Evolutionary conservation across 2,888 invertebrate species (phyloP), one percentile per base, ranked within the genome.

Genomic region (Luperina testacea): DNA sequence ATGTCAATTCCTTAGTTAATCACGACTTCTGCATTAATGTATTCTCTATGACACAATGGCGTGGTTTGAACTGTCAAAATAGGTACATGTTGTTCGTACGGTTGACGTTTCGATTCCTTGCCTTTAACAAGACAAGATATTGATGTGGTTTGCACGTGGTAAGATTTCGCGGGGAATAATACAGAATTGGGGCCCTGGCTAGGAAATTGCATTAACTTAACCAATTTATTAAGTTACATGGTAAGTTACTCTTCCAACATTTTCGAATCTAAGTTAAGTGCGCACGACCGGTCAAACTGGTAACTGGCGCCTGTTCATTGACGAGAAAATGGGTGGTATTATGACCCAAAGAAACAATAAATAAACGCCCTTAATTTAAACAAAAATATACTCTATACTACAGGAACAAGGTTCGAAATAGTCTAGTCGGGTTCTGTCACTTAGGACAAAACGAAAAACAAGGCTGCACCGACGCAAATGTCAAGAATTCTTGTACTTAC

Each of bases 231-330:
- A 13, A 59, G 38, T 48, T 24, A 24, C 32, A n/a, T 24, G 17
- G 11, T 38, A 57, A 71, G 8, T 65, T 27, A 11, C 83, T 45
- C 48, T 82, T 89, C 89, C 88, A 82, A 53, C 13, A 59, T 77
- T 84, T 63, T 76, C 3, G 4, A 77, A 82, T 88, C 88, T 9
- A 84, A 84, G 87, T 42, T 42, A 72, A 61, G 53, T 84, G 88
- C 87, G 86, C 87, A 80, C 82, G 78, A 87, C 91, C 86, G 86
- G 89, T 89, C 88, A 90, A 92, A 94, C 94, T 81, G 92, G 94
- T 93, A 87, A 67, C 80, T 90, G 94, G 94, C 94, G 94, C 94
- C 94, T 92, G 89, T 89, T 93, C 94, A 94, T 94, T 94, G 91
- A 94, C 91, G 88, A 91, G 90, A 88, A 92, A 92, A 92, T 92